Evolutionary conservation across 1,140 invertebrate genomes (phyloP).

Genomic region (Drosophila athabasca): DNA sequence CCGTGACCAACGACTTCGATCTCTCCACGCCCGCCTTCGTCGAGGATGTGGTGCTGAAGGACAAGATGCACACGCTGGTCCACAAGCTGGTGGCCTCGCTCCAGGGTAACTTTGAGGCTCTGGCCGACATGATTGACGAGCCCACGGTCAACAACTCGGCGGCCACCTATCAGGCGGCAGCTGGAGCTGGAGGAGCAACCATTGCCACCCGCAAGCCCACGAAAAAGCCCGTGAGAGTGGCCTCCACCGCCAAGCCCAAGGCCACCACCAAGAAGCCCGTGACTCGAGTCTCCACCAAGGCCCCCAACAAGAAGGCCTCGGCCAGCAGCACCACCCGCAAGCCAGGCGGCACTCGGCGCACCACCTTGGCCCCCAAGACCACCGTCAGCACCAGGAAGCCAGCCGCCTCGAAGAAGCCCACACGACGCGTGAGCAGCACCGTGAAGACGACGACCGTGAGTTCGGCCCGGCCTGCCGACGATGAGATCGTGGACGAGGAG

Average conservation of each 20-base stretch:
- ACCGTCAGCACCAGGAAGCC: conserved; percentile 74
- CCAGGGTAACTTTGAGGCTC: conserved; percentile 91
- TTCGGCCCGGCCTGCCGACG: conserved; percentile 49
- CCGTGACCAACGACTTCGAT: conserved; percentile 86
- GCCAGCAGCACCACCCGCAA: conserved; percentile 57
- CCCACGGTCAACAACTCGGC: conserved; percentile 71
- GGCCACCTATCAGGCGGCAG: conserved; percentile 47
- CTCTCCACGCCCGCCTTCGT: conserved; percentile 89
- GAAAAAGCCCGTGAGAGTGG: conserved; percentile 54
- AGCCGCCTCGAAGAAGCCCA: conserved; percentile 84
- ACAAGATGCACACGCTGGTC: conserved; percentile 92
- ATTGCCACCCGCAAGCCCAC: conserved; percentile 53
- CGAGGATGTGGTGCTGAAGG: conserved; percentile 89
- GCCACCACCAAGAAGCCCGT: conserved; percentile 72
- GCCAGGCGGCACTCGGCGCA: conserved; percentile 50
- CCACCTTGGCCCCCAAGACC: conserved; percentile 38
- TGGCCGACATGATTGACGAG: conserved; percentile 89
- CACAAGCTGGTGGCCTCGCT: conserved; percentile 92
- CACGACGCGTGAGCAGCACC: conserved; percentile 48
- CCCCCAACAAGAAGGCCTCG: conserved; percentile 82
- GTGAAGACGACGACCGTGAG: conserved; percentile 53
- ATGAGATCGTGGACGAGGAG: conserved; percentile 78
- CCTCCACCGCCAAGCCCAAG: conserved; percentile 69
- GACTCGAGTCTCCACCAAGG: conserved; percentile 84
- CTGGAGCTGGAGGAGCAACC: conserved; percentile 48